Percentiles rank a stretch among this genome's conserved stretches.
These are phyloP conservation scores for Aleiodes testaceus DNA, from an alignment of 2,888 invertebrate genomes.

Conservation along the genomic window DNA sequence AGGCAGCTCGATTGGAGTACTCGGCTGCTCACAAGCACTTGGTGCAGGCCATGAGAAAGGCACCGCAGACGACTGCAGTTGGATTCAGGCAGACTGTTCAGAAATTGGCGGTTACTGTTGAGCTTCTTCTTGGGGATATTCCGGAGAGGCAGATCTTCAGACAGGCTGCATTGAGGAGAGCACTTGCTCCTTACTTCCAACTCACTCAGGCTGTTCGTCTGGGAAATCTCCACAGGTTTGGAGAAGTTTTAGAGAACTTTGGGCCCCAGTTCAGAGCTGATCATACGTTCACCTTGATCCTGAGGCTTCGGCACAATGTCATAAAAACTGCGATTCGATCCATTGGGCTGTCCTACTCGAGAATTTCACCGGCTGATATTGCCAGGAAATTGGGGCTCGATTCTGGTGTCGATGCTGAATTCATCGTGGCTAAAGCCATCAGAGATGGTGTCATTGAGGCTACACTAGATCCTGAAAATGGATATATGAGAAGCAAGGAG, in stretches of 20 bases:
- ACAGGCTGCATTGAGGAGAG: constrained; percentile 89
- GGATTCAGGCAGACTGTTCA: constrained; percentile 99
- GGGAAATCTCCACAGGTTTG: constrained; percentile 95
- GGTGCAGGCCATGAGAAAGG: constrained; percentile 95
- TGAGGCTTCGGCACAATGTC: constrained; percentile 97
- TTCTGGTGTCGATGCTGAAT: constrained; percentile 98
- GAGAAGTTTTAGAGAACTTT: constrained; percentile 92
- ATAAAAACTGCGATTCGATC: constrained; percentile 98
- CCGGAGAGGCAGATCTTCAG: constrained; percentile 97
- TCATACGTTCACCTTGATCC: constrained; percentile 95
- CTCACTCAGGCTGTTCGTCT: constrained; percentile 97
- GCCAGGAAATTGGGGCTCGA: constrained; percentile 94
- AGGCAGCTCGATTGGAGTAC: constrained; percentile 98
- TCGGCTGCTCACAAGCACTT: constrained; percentile 97
- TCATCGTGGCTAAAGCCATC: constrained; percentile 98
- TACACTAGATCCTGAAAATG: constrained; percentile 94
- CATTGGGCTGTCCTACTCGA: constrained; percentile 96
- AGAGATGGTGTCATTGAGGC: constrained; percentile 99
- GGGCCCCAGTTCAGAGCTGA: constrained; percentile 94
- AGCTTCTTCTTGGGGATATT: constrained; percentile 95
- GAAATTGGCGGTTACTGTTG: constrained; percentile 95
- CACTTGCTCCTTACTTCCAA: constrained; percentile 96
- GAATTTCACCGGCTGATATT: constrained; percentile 96
- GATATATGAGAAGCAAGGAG: constrained; percentile 98
- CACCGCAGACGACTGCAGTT: constrained; percentile 98